Base-by-base conservation (phyloP, 2,888 invertebrate species). In the Cantharis nigra region DNA sequence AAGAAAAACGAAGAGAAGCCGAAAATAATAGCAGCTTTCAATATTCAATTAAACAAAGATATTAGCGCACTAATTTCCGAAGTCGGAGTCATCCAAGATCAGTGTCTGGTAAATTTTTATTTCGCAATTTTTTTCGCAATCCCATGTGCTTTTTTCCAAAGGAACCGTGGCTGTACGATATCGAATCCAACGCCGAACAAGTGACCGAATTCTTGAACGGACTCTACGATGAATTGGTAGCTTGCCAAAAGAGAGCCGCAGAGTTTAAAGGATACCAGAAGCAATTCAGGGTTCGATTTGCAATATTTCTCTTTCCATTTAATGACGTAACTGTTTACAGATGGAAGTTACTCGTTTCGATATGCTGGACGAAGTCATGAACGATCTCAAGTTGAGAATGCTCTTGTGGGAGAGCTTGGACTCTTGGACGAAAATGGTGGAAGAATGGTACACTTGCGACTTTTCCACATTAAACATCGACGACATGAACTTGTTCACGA, bases 261-360 rank as follows among this genome's bases (percentile, higher is more conserved):
- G 93, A 95, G 84, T 96, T 93, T 85, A 92, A 94, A 80, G 91
- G 92, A 0, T 94, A 95, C 89, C 97, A 97, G 87, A 96, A 95
- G 86, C 92, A 94, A 85, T 96, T 97, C 84, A 94, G 94, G 90
- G 95, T 95, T 87, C 81, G 79, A 80, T 33, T 62, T 71, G 13
- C 75, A 18, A 70, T 49, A n/a, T 70, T 26, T 67, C 63, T 67
- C 49, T 75, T 16, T 69, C 33, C 18, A 20, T 69, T 16, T 69
- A 7, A 18, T 14, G 28, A 14, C 26, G 16, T 28, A 26, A 30
- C 73, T 11, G 1, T 26, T 76, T 80, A 30, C 83, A 96, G 93
- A 92, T 97, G 80, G 96, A 97, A 84, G 93, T 96, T 14, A 94
- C 95, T 0, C 91, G 96, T 84, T 93, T 95, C 85, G 96, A 96